Evolutionary conservation across 2,113 vertebrate genomes (phyloP).

Genomic region (Hipposideros armiger): DNA sequence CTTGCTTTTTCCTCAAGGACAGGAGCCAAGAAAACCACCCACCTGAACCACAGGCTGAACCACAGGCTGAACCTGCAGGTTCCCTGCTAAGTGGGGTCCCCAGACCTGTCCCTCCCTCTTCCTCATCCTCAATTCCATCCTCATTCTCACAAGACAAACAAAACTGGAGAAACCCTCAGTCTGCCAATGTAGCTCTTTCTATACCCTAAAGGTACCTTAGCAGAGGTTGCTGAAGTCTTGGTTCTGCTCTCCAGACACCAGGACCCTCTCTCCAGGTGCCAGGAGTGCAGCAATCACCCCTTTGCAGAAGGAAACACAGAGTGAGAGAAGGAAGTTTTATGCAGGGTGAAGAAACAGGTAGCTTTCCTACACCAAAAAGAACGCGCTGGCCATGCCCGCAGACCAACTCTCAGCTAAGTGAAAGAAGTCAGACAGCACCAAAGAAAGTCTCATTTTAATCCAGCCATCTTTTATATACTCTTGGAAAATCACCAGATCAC

Average conservation of each 20-base stretch:
- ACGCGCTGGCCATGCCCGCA: neutral
- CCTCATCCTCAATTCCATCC: neutral
- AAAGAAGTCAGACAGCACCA: neutral
- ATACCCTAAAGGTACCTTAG: neutral
- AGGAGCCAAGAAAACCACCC: neutral
- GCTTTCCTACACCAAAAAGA: neutral
- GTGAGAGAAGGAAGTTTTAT: neutral
- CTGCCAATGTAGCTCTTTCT: neutral
- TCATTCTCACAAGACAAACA: neutral
- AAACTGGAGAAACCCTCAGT: neutral
- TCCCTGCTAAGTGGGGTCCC: neutral
- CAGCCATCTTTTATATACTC: neutral
- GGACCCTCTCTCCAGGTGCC: neutral
- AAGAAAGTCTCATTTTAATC: slow-evolving; percentile 38
- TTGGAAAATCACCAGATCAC: slow-evolving; percentile 36
- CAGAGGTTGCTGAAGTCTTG: neutral
- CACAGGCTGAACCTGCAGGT: neutral
- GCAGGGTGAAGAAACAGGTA: slow-evolving; percentile 49
- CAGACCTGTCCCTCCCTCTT: too few species aligned
- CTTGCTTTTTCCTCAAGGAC: neutral
- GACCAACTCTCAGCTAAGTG: neutral
- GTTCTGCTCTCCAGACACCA: neutral
- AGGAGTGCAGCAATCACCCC: neutral
- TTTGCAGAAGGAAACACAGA: neutral
- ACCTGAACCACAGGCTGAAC: neutral